Evolutionary conservation across 1,140 invertebrate species (phyloP), one percentile per base, ranked within the genome.

Genomic region (Pachypeltis micranthus): DNA sequence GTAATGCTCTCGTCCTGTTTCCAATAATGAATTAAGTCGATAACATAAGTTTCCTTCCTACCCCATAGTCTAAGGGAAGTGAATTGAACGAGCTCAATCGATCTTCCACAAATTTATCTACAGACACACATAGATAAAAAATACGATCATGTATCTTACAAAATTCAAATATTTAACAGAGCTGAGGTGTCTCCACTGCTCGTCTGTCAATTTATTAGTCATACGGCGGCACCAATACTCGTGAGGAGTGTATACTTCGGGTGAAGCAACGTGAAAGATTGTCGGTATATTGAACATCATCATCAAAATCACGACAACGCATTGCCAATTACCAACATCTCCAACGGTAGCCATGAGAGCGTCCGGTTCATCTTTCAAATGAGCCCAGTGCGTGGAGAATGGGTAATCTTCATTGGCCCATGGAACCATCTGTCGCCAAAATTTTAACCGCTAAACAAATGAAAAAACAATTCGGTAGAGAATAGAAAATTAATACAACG

Each of bases 261-360:
- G 57, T n/a, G 57, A 59, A 2, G 55, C 57, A 7, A 59, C 28
- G 26, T 59, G 57, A 31, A 59, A 59, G n/a, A 59, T 25, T 25
- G 29, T 29, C n/a, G 57, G 57, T 31, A 59, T 59, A 28, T 59
- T 59, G 57, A 59, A 59, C 29, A 59, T n/a, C n/a, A 31, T 59
- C 57, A 59, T 59, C 57, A 31, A n/a, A 16, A 59, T 25, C 2
- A 59, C 57, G n/a, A 59, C 29, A 2, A 59, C 16, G 12, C 28
- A n/a, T n/a, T 59, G 57, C 57, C 57, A 59, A 23, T 59, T 29
- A 10, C 57, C 57, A 7, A 59, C n/a, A 31, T 59, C 29, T 3
- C 57, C 57, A 21, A 51, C 7, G 4, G 19, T 14, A 4, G 7
- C 47, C 21, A 4, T 7, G 3, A 51, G 47, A 7, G 10, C 7